Base-by-base conservation (phyloP, 2,113 vertebrate genomes). In the Mixornis gularis region DNA sequence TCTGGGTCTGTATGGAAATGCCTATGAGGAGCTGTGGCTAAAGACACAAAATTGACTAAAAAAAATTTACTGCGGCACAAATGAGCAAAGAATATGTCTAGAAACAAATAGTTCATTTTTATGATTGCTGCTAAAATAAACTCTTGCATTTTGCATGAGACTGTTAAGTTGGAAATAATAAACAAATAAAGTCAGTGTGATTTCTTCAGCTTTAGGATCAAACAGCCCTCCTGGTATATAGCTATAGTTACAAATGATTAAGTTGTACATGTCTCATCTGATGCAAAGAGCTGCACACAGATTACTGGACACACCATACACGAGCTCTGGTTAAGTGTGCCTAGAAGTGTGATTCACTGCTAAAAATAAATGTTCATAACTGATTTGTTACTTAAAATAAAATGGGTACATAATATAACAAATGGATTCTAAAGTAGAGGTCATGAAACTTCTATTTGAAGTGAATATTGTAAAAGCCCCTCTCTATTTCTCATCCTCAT, bases 121-220 rank as follows among this genome's bases (percentile, higher is more conserved):
- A 87, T 24, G 64, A 71, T 32, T 44, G 58, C 43, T 0, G 1
- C 66, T 77, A 77, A 95, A 89, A 83, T 26, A 80, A 94, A 83
- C 56, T 88, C 26, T 46, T 90, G 66, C 66, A 89, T 95, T 93
- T 93, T 91, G 56, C 70, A 72, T 49, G 79, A 87, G 69, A 43
- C 18, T 38, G 32, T 59, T 79, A 87, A 73, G 56, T 38, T 26
- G 65, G 77, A 89, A 87, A 85, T 62, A 89, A 84, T 40, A 87
- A 70, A 80, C 69, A 86, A 76, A 90, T 77, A 20, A 77, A 91
- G 58, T 46, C 40, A 63, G 43, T 15, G 49, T 18, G 27, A 68
- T 72, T 90, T 74, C 49, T 44, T 76, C 29, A 46, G 36, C 40
- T 53, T 89, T 53, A 43, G 52, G 32, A 76, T 62, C 77, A 52